Base-by-base conservation (phyloP, 2,888 invertebrate species). In the Drosophila multiciliata region DNA sequence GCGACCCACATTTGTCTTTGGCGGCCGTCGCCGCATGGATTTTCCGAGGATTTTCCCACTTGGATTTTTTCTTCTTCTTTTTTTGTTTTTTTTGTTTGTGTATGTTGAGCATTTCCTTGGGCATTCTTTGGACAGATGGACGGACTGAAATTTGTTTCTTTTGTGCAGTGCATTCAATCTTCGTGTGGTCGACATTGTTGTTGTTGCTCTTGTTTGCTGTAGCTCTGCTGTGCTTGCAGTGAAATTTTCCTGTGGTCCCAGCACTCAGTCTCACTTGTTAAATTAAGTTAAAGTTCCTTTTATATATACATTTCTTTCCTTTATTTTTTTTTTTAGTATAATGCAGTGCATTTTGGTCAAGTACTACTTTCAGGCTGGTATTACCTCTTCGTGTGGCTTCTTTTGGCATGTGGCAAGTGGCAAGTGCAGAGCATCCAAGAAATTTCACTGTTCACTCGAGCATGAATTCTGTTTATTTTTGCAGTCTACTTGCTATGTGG, bases 1-100 rank as follows among this genome's bases (percentile, higher is more conserved):
- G 80, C 88, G 86, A 85, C 90, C 88, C 88, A 85, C 83, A 85
- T 85, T 89, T 89, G 89, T 87, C 88, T 89, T 82, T 87, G 80
- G 82, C 65, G 65, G 71, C 66, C 63, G 70, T 55, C 63, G 66
- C 54, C 59, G 81, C 81, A 64, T 67, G 83, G 80, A 82, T 89
- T 87, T 89, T 85, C 73, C 80, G 77, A 82, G 89, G 89, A 84
- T 84, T 84, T 74, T 68, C 82, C 65, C 54, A 84, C 67, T 85
- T 82, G 69, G 49, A 35, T 50, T 66, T 82, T 80, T 57, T n/a
- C n/a, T 42, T 53, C 61, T 45, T 35, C 23, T 49, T 70, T 17
- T 20, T 5, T 33, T 2, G 45, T n/a, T 50, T 48, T 20, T 50
- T 55, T 57, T 59, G 33, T 67, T 58, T 64, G 53, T 67, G 64